Conservation (phyloP, 2,888 invertebrate species). For the Linyphia triangularis region DNA sequence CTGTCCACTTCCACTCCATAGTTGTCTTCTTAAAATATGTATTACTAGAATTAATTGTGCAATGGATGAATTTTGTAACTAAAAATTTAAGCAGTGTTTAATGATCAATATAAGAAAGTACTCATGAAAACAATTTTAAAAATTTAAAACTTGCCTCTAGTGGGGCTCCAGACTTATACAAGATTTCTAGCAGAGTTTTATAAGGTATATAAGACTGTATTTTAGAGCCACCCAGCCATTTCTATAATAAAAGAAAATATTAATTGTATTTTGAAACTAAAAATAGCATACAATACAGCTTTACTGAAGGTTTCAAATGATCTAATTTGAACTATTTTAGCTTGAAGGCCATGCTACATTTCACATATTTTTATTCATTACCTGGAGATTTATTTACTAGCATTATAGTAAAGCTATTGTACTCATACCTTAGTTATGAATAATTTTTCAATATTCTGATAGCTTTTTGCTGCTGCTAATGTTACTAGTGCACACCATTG, state of each 20-base stretch:
- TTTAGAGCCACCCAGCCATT: slow-evolving; percentile 44
- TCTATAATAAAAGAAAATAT: slow-evolving; percentile 8
- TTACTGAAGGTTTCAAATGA: background rate
- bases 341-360: too few relatives aligned
- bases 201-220: slow-evolving; percentile 24
- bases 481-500: slow-evolving; percentile 53
- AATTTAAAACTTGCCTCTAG: slow-evolving; percentile 26
- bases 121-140: background rate
- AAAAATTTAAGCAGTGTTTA: background rate
- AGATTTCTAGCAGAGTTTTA: background rate
- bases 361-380: too few relatives aligned
- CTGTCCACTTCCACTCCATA: background rate
- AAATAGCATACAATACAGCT: background rate
- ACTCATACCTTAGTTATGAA: background rate
- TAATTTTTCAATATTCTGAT: background rate
- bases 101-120: background rate
- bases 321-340: background rate
- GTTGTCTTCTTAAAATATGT: background rate
- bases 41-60: background rate
- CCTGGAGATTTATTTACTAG: background rate
- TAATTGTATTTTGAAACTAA: background rate
- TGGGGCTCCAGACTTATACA: slow-evolving; percentile 38
- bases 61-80: background rate
- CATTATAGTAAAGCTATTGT: background rate
- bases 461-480: slow-evolving; percentile 27